Conservation (phyloP, 2,888 invertebrate species). For the Dryobotodes eremita region DNA sequence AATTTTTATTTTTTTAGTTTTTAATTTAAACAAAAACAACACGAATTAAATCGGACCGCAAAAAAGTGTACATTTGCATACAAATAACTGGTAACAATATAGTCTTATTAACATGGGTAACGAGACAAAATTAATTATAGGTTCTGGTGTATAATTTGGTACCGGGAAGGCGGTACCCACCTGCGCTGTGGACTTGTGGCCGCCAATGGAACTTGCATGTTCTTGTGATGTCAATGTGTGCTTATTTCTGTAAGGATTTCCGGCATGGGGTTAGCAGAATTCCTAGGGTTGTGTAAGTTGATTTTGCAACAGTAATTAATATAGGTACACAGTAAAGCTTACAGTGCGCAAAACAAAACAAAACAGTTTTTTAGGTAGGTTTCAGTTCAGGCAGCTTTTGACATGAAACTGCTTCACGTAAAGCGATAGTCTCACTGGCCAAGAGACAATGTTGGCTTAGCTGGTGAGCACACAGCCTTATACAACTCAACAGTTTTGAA, state of each 20-base stretch:
- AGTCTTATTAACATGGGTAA: slow-evolving; percentile 64
- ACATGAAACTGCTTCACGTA: not conserved
- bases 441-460: not conserved
- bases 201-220: slow-evolving; percentile 49
- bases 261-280: not conserved
- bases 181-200: slow-evolving; percentile 49
- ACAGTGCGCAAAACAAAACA: too few species aligned
- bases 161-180: slow-evolving; percentile 59
- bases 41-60: slow-evolving; percentile 48
- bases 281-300: not conserved
- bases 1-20: not conserved
- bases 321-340: not conserved
- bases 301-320: not conserved
- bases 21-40: slow-evolving; percentile 35
- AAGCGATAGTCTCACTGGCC: not conserved
- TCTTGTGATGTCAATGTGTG: slow-evolving; percentile 36
- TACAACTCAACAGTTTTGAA: too few species aligned
- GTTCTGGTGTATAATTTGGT: slow-evolving; percentile 63
- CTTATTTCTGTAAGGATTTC: slow-evolving; percentile 31
- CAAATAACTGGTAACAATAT: slow-evolving; percentile 62
- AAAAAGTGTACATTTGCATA: slow-evolving; percentile 63
- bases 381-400: not conserved
- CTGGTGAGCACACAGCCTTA: not conserved
- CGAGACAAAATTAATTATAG: slow-evolving; percentile 66
- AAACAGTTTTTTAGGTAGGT: not conserved